Conservation (phyloP, 2,113 vertebrate species). For the Perca fluviatilis region DNA sequence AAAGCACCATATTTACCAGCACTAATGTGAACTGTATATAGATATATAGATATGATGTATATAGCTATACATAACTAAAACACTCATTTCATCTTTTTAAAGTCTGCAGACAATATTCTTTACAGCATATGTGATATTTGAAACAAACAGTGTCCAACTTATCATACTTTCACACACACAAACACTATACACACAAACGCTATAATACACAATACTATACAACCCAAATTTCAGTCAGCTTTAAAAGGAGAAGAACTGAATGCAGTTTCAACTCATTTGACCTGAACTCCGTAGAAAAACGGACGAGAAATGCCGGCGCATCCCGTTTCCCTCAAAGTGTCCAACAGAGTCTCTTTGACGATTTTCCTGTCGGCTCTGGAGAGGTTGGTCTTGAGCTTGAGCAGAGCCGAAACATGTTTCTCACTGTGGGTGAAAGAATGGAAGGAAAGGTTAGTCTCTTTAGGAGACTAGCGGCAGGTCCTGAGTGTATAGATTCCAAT, state of each 20-base stretch:
- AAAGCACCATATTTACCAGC: neutral
- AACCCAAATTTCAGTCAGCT: neutral
- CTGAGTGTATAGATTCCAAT: too few relatives aligned
- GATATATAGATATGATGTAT: too few relatives aligned
- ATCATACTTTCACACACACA: neutral
- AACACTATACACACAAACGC: neutral
- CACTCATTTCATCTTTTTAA: neutral
- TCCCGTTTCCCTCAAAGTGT: slow-evolving; percentile 22
- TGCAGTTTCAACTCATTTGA: neutral
- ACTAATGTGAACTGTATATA: neutral
- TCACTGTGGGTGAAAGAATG: slow-evolving; percentile 81
- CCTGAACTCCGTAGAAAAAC: slow-evolving; percentile 51
- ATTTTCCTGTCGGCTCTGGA: slow-evolving; percentile 74
- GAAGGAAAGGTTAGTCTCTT: neutral
- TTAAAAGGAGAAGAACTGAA: neutral
- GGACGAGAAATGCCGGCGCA: fast-evolving
- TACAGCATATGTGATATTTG: neutral
- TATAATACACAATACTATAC: neutral
- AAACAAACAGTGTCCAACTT: too few relatives aligned
- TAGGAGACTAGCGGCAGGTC: too few relatives aligned
- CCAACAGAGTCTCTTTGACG: slow-evolving; percentile 83
- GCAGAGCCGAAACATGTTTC: slow-evolving; percentile 87
- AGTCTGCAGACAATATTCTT: neutral
- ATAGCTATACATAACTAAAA: neutral
- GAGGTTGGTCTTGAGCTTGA: slow-evolving; percentile 90